A percentile compares a stretch with the other conserved stretches of the same genome.
Evolutionary conservation across 1,140 invertebrate species (phyloP).

Genomic region (Lucilia cuprina): DNA sequence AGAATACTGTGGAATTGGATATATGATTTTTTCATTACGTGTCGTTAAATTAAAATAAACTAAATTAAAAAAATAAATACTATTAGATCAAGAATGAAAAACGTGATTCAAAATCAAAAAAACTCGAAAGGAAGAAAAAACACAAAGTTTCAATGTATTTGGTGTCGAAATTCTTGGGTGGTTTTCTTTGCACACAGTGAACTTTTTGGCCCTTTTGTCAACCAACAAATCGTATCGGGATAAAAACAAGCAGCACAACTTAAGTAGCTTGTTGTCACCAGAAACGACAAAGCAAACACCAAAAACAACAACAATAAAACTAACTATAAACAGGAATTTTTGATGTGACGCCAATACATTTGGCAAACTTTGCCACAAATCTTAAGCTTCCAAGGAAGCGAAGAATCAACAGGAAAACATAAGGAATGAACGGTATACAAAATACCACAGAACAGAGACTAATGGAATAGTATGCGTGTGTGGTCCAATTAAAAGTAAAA

Average conservation of each 20-base stretch:
- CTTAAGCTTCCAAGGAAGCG: not conserved
- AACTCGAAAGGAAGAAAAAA: not conserved
- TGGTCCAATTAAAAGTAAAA: slow-evolving; percentile 60
- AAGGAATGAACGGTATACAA: not conserved
- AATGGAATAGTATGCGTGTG: slow-evolving; percentile 45
- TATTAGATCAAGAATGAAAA: not conserved
- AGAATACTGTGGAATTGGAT: no score
- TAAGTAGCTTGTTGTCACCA: slow-evolving; percentile 7
- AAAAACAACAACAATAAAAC: no score
- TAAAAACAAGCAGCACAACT: not conserved
- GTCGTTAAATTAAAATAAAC: no score
- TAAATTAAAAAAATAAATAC: no score
- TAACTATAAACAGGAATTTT: not conserved
- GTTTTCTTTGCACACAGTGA: not conserved
- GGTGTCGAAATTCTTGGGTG: slow-evolving; percentile 6
- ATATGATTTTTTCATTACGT: not conserved
- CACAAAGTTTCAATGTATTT: not conserved
- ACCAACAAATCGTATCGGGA: not conserved
- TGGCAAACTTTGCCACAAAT: not conserved
- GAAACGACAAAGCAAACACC: not conserved
- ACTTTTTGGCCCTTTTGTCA: not conserved
- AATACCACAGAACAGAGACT: slow-evolving; percentile 9
- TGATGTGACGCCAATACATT: slow-evolving; percentile 6
- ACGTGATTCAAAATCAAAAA: not conserved
- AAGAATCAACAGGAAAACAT: not conserved